Conservation (phyloP, 2,113 vertebrate species). For the Parus major region DNA sequence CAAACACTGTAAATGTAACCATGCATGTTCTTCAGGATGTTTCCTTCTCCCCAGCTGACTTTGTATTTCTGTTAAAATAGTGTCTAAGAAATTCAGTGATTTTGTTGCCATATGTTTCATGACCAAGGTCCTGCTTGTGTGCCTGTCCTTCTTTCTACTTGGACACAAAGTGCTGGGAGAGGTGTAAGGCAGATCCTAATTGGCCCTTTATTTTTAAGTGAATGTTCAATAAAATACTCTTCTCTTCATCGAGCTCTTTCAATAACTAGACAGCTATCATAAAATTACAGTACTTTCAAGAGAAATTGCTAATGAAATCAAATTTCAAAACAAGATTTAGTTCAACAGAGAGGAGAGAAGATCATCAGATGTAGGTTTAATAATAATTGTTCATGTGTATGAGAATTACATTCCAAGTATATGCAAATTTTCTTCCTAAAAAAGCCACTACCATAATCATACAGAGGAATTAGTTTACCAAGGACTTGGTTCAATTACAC, state of each 20-base stretch:
- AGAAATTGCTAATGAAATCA: not conserved
- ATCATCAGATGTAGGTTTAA: not conserved
- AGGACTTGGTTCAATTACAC: not conserved
- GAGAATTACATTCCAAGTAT: not conserved
- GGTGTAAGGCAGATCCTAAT: not conserved
- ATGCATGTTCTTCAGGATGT: not conserved
- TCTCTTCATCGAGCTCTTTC: not conserved
- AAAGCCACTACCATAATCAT: rapidly evolving
- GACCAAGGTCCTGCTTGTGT: rapidly evolving
- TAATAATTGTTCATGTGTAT: not conserved
- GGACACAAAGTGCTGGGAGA: not conserved
- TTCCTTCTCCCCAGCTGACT: not conserved
- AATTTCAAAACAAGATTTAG: not conserved
- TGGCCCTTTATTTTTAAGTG: not conserved
- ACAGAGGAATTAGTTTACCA: not conserved
- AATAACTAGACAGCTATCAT: not conserved
- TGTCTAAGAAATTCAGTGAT: not conserved
- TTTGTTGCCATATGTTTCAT: not conserved
- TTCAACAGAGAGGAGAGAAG: not conserved
- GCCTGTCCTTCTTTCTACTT: not conserved
- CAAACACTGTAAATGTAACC: not conserved
- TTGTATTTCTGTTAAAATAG: not conserved
- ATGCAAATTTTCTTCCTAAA: not conserved
- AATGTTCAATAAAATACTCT: not conserved
- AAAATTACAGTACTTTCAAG: not conserved